Evolutionary conservation across 2,113 vertebrate genomes (phyloP).

Genomic region (cattle (Bos taurus)): DNA sequence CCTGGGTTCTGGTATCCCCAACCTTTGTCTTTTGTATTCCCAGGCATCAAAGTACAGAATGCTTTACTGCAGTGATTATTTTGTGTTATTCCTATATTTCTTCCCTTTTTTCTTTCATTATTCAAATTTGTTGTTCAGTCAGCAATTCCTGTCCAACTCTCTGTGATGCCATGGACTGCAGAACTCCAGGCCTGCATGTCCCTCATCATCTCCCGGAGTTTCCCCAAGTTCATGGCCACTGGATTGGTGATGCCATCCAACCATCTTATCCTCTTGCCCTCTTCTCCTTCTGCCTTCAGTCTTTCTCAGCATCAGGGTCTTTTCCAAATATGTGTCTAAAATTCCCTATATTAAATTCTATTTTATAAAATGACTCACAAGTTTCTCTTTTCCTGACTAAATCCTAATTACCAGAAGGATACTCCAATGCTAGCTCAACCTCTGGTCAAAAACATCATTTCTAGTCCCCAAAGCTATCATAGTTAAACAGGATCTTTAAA

Average conservation of each 20-base stretch:
- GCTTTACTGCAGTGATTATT: neutral
- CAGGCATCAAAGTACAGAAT: neutral
- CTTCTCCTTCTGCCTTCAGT: neutral
- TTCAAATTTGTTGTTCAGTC: neutral
- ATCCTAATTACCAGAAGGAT: neutral
- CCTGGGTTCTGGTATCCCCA: neutral
- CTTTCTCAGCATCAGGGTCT: neutral
- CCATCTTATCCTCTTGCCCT: neutral
- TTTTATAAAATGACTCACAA: neutral
- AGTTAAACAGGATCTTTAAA: neutral
- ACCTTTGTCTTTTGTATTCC: neutral
- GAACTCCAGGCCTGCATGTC: neutral
- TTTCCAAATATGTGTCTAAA: neutral
- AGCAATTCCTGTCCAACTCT: neutral
- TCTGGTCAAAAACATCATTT: conserved; percentile 2
- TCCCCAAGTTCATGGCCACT: neutral
- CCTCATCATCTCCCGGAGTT: neutral
- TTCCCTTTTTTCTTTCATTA: neutral
- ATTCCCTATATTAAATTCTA: neutral
- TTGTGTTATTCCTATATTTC: neutral
- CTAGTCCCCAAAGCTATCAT: neutral
- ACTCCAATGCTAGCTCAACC: neutral
- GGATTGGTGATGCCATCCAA: neutral
- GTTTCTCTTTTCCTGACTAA: neutral
- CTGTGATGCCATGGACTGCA: neutral